These are phyloP conservation scores for Nylanderia fulva DNA, from an alignment of 1,140 invertebrate genomes.

Conservation along the genomic window DNA sequence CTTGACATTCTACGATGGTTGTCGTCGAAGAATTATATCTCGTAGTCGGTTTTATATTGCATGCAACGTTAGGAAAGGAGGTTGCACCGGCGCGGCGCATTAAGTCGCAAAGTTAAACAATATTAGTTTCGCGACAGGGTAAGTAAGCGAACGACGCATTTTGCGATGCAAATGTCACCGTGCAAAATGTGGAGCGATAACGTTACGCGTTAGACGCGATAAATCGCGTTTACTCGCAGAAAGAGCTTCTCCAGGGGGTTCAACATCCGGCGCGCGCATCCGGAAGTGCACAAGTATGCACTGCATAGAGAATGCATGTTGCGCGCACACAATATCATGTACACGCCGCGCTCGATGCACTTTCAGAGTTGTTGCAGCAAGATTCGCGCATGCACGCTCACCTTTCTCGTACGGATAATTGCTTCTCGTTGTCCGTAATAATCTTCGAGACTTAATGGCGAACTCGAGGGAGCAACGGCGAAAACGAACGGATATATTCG, in stretches of 20 bases:
- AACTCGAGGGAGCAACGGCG: background rate
- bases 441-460: conserved; percentile 46
- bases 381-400: conserved; percentile 55
- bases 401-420: conserved; percentile 67
- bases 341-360: background rate
- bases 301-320: conserved; percentile 5
- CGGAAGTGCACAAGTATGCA: conserved; percentile 47
- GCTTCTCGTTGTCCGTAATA: conserved; percentile 38
- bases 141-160: background rate
- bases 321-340: no score
- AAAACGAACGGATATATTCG: conserved; percentile 6
- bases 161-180: conserved; percentile 26
- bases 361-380: background rate
- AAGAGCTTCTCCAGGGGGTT: conserved; percentile 41
- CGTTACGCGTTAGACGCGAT: conserved; percentile 7
- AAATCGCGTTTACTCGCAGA: conserved; percentile 44
- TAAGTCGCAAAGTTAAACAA: conserved; percentile 11
- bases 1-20: background rate
- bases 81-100: no score
- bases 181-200: background rate
- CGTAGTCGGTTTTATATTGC: background rate
- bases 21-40: background rate
- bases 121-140: background rate
- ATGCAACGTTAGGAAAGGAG: background rate
- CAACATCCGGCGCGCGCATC: conserved; percentile 67